Conservation (phyloP, 2,888 invertebrate species). For the Archaeoteleia sp. region DNA sequence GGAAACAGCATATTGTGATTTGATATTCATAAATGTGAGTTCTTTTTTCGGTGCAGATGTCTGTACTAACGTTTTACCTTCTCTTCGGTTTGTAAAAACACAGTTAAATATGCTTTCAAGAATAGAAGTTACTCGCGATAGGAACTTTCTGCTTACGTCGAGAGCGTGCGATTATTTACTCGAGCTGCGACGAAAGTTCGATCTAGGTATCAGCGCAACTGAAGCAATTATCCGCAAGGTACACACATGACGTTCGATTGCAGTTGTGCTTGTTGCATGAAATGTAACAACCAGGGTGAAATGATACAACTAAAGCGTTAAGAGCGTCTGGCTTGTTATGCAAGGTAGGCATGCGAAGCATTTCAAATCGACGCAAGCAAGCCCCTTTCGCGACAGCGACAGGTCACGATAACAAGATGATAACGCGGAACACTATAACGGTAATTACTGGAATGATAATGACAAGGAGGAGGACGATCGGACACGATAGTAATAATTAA, state of each 20-base stretch:
- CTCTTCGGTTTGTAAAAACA: too few species aligned
- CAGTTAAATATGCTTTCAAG: conserved; percentile 8
- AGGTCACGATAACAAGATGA: conserved; percentile 67
- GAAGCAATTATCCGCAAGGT: conserved; percentile 47
- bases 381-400: conserved; percentile 51
- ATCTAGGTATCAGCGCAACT: conserved; percentile 34
- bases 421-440: conserved; percentile 68
- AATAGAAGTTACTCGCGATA: conserved; percentile 2
- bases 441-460: conserved; percentile 73
- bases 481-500: conserved; percentile 72
- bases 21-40: too few species aligned
- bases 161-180: conserved; percentile 15
- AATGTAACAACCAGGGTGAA: conserved; percentile 26
- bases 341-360: conserved; percentile 13
- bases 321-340: conserved; percentile 38
- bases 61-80: too few species aligned
- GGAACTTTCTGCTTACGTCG: conserved; percentile 5
- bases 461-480: conserved; percentile 64
- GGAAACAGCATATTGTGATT: too few species aligned
- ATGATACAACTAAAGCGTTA: conserved; percentile 36
- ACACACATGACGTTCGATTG: conserved; percentile 48
- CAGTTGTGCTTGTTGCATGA: conserved; percentile 24
- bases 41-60: too few species aligned
- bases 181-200: conserved; percentile 32
- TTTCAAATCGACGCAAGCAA: conserved; percentile 42